phyloP scores from a whole-genome alignment of 1,140 invertebrate genomes.

The Rhagoletis zephyria region DNA sequence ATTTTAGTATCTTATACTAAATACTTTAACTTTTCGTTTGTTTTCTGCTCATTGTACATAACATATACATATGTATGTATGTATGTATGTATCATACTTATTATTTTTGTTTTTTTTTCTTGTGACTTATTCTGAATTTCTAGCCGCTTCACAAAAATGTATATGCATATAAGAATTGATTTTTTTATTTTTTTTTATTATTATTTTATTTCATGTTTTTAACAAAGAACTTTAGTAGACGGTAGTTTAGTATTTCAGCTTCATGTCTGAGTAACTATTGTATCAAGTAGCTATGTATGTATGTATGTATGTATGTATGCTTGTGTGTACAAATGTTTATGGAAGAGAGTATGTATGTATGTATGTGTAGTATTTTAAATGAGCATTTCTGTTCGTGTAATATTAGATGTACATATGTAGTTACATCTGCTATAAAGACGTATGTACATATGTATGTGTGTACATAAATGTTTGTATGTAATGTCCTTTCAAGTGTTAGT shows the following conservation, averaged over 20 bases:
- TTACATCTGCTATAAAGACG: neutral
- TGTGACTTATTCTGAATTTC: slow-evolving; percentile 55
- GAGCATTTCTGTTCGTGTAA: no score
- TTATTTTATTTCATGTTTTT: slow-evolving; percentile 16
- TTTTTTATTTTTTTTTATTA: slow-evolving; percentile 21
- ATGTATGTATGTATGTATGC: neutral
- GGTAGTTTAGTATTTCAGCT: slow-evolving; percentile 41
- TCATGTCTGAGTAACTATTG: slow-evolving; percentile 25
- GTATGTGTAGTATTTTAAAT: no score
- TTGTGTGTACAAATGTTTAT: neutral
- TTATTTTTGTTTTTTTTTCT: slow-evolving; percentile 26
- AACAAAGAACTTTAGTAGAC: slow-evolving; percentile 40
- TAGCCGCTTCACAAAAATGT: slow-evolving; percentile 50
- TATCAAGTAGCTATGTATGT: slow-evolving; percentile 36
- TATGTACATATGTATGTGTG: neutral
- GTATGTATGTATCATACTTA: neutral
- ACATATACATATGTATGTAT: neutral
- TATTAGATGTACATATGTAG: no score
- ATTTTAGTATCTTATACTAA: neutral
- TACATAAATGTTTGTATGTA: neutral
- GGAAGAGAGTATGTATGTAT: no score
- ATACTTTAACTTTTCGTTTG: neutral
- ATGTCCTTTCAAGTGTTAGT: neutral
- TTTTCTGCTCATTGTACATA: neutral
- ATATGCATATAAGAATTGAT: slow-evolving; percentile 33